Base-by-base conservation (phyloP, 1,140 invertebrate species). In the Sycobia sp. region DNA sequence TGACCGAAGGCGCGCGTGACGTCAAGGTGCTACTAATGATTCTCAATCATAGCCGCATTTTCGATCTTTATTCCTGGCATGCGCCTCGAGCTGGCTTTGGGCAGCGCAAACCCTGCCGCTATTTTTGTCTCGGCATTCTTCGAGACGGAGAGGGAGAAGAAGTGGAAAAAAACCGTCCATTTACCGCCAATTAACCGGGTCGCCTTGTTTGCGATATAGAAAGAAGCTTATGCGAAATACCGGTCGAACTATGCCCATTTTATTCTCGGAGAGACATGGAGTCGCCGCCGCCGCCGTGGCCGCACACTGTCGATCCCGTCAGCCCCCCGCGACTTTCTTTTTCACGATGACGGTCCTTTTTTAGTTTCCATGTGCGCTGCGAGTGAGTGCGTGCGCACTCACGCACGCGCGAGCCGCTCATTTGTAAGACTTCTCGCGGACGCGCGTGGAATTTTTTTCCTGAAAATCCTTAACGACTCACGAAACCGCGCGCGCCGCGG, bases 21-120 rank as follows among this genome's bases (percentile, higher is more conserved):
- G 44, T 62, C 53, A 49, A 41, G n/a, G 22, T 32, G 65, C 58
- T 66, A 67, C 66, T 69, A 72, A 73, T 71, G 67, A 71, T 70
- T 67, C 59, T 67, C 65, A 64, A 65, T 70, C 65, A 69, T 69
- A 67, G 66, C 54, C 59, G 66, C 38, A 46, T 39, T 51, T 65
- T 47, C 14, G 29, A 55, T 51, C 46, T 47, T 43, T 65, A 60
- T 61, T 61, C 58, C 11, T 36, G 22, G 9, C 36, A 41, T 55
- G 41, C 49, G 34, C 10, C 8, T 11, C 16, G 47, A 4, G 3
- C 34, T 23, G 8, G 10, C 16, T 49, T 54, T 62, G 50, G 59
- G n/a, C n/a, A n/a, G n/a, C n/a, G n/a, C n/a, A n/a, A n/a, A n/a
- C n/a, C 47, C 39, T 36, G 23, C 20, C 44, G 46, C 51, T 62